Percentiles rank a stretch among this genome's conserved stretches.
Conservation (phyloP, 2,888 invertebrate genomes). For the Zeuzera pyrina region DNA sequence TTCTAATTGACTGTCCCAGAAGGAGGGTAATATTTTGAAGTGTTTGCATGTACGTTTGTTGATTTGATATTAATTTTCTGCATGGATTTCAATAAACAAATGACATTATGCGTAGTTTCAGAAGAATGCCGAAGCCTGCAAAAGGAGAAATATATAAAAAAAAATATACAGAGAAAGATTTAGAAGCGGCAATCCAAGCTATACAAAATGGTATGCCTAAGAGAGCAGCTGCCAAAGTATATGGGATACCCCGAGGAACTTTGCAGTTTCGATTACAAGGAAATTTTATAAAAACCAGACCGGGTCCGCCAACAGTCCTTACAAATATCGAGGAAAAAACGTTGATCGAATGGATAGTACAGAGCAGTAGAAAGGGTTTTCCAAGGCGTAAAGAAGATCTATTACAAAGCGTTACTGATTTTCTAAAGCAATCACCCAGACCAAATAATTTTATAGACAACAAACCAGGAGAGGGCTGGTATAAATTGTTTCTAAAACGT, state of each 20-base stretch:
- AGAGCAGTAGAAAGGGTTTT: conserved; percentile 25
- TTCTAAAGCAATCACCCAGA: conserved; percentile 12
- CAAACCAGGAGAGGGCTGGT: conserved; percentile 26
- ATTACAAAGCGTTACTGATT: conserved; percentile 22
- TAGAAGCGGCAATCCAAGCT: no score
- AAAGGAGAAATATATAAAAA: no score
- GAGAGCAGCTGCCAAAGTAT: conserved; percentile 11
- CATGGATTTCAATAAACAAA: no score
- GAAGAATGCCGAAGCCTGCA: no score
- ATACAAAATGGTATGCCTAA: conserved; percentile 9
- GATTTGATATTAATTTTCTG: no score
- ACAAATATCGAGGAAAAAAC: conserved; percentile 21
- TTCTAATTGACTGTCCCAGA: no score
- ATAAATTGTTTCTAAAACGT: conserved; percentile 23
- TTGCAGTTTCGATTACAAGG: no score
- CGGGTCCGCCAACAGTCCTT: conserved; percentile 12
- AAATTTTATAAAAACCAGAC: no score
- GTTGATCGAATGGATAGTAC: conserved; percentile 25
- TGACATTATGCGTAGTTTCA: no score
- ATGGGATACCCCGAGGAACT: conserved; percentile 9
- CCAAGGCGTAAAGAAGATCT: conserved; percentile 21
- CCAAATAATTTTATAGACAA: conserved; percentile 8
- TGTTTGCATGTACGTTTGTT: no score
- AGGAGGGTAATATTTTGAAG: no score
- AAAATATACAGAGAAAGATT: no score